Evolutionary conservation across 2,888 invertebrate genomes (phyloP).

Genomic region (Clostera curtula): DNA sequence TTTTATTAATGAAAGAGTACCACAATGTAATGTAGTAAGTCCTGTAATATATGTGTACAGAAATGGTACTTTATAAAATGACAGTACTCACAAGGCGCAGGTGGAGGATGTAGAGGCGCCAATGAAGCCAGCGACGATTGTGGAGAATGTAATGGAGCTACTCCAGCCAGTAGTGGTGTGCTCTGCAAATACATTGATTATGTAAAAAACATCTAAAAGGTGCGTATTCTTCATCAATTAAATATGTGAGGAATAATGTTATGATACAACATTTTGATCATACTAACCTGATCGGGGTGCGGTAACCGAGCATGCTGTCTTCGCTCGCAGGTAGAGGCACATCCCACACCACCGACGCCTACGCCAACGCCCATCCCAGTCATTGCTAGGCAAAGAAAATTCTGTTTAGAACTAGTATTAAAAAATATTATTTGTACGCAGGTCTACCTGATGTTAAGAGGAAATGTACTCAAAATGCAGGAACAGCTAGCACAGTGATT

Average conservation of each 20-base stretch:
- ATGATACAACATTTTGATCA: not conserved
- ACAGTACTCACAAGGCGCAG: constrained; percentile 42
- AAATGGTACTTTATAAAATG: too few species aligned
- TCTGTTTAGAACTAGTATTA: constrained; percentile 1
- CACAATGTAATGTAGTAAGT: too few species aligned
- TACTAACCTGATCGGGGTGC: constrained; percentile 50
- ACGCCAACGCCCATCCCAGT: constrained; percentile 51
- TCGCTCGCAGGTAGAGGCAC: constrained; percentile 52
- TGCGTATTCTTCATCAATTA: too few species aligned
- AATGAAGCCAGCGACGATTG: constrained; percentile 57
- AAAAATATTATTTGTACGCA: constrained; percentile 16
- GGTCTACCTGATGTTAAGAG: too few species aligned
- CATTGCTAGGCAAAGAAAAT: constrained; percentile 40
- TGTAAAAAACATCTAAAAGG: too few species aligned
- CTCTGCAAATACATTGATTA: constrained; percentile 38
- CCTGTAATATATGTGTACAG: too few species aligned
- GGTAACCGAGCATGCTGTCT: constrained; percentile 31
- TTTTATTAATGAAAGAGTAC: too few species aligned
- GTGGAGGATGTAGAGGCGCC: constrained; percentile 37
- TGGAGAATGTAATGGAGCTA: constrained; percentile 55
- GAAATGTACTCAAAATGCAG: too few species aligned
- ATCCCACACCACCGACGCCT: constrained; percentile 40
- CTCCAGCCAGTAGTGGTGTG: constrained; percentile 57
- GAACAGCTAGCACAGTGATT: too few species aligned
- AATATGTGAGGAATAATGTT: not conserved